Conservation (phyloP, 2,888 invertebrate species). For the Protula sp. region DNA sequence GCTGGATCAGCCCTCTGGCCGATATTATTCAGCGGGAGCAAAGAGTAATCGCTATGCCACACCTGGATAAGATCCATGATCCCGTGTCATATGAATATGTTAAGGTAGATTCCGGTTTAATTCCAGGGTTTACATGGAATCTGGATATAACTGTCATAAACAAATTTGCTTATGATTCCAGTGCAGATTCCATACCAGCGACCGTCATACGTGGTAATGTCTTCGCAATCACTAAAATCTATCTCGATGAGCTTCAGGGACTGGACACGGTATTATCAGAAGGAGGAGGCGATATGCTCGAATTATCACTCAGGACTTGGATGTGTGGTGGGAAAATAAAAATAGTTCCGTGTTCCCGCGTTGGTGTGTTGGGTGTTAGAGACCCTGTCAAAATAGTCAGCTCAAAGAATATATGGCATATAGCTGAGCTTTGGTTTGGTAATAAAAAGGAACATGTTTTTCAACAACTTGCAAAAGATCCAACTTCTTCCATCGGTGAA, state of each 20-base stretch:
- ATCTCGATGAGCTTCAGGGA: slow-evolving; percentile 14
- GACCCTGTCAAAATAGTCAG: slow-evolving; percentile 22
- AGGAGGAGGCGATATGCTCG: slow-evolving; percentile 23
- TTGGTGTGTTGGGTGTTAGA: slow-evolving; percentile 22
- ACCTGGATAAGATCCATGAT: slow-evolving; percentile 22
- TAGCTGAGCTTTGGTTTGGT: slow-evolving; percentile 22
- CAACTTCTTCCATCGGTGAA: neutral
- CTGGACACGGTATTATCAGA: slow-evolving; percentile 20
- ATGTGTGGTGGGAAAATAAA: slow-evolving; percentile 18
- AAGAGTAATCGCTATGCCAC: slow-evolving; percentile 21
- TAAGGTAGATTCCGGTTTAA: slow-evolving; percentile 6
- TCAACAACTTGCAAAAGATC: neutral
- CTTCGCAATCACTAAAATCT: slow-evolving; percentile 18
- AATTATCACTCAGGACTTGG: slow-evolving; percentile 24
- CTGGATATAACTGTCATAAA: slow-evolving; percentile 16
- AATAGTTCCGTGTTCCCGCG: slow-evolving; percentile 23
- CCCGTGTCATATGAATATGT: slow-evolving; percentile 23
- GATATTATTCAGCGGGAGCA: slow-evolving; percentile 11
- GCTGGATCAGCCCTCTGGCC: slow-evolving; percentile 26
- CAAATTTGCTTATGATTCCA: slow-evolving; percentile 1
- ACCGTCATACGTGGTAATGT: slow-evolving; percentile 21
- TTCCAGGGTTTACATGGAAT: slow-evolving; percentile 19
- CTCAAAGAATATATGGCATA: slow-evolving; percentile 12
- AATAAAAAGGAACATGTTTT: slow-evolving; percentile 2
- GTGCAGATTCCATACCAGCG: too few relatives aligned